A percentile compares a stretch with the other conserved stretches of the same genome.
Conservation (phyloP, 2,113 vertebrate genomes). For the Puffinus mauretanicus region DNA sequence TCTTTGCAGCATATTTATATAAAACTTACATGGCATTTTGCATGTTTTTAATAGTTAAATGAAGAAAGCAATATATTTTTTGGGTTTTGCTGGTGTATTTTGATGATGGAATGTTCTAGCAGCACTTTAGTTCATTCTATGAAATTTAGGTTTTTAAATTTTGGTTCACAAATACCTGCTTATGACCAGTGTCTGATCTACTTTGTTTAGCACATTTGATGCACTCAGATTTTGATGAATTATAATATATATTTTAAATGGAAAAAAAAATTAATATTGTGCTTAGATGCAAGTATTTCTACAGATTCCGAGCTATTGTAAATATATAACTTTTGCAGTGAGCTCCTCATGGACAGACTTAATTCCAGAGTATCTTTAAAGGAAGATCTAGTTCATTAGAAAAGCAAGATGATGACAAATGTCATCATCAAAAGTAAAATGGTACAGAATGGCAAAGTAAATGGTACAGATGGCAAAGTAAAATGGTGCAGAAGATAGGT, state of each 20-base stretch:
- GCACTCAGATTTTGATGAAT: neutral
- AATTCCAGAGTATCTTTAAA: neutral
- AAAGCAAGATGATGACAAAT: neutral
- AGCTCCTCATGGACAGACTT: neutral
- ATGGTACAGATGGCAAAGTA: neutral
- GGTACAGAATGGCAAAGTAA: neutral
- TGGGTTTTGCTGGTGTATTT: neutral
- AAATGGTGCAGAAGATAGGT: neutral
- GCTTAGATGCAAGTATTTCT: neutral
- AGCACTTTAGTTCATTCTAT: neutral
- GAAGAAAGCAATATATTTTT: neutral
- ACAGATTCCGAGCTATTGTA: neutral
- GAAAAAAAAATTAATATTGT: neutral
- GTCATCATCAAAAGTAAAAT: neutral
- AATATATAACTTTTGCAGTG: neutral
- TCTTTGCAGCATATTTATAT: slow-evolving; percentile 14
- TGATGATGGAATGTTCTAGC: neutral
- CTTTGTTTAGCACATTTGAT: neutral
- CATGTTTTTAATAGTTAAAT: neutral
- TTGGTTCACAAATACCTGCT: neutral
- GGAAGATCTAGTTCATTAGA: neutral
- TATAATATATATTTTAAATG: neutral
- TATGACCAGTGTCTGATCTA: neutral
- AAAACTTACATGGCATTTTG: neutral
- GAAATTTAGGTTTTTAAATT: neutral